Percentiles rank a stretch among this genome's conserved stretches.
phyloP scores from a whole-genome alignment of 30 jellyfish, hydroid and myxozoan genomes.

The Chironex yamaguchii region DNA sequence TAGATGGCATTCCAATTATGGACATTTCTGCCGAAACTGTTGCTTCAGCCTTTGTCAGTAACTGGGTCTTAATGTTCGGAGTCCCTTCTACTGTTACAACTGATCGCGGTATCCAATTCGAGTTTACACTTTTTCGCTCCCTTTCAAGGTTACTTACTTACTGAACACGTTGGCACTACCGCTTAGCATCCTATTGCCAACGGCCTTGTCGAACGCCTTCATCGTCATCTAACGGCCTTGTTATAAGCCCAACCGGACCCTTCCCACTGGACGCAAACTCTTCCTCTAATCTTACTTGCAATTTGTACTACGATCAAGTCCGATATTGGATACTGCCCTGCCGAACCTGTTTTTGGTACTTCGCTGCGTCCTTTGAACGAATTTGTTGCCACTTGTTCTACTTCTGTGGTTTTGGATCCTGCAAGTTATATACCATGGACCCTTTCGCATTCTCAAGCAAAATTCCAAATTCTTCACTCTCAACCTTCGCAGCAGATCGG shows the following conservation, averaged over 20 bases:
- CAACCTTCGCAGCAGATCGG: too few relatives aligned
- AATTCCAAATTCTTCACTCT: too few relatives aligned
- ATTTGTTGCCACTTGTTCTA: not conserved
- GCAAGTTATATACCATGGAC: not conserved
- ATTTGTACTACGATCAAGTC: slow-evolving; percentile 41
- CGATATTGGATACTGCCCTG: slow-evolving; percentile 5
- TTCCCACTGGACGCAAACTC: slow-evolving; percentile 25
- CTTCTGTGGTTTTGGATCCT: not conserved
- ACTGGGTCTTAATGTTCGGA: slow-evolving; percentile 38
- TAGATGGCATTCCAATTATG: slow-evolving; percentile 30
- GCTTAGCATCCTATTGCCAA: slow-evolving; percentile 70
- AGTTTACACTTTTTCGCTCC: slow-evolving; percentile 4
- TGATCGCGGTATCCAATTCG: slow-evolving; percentile 65
- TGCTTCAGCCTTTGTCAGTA: slow-evolving; percentile 41
- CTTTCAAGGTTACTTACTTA: not conserved
- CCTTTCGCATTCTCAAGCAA: too few relatives aligned
- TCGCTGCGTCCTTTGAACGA: not conserved
- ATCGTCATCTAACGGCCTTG: slow-evolving; percentile 29
- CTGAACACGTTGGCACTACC: slow-evolving; percentile 30
- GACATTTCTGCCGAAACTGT: slow-evolving; percentile 53
- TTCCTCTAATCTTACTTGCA: slow-evolving; percentile 55
- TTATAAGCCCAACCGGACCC: slow-evolving; percentile 26
- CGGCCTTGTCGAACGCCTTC: slow-evolving; percentile 66
- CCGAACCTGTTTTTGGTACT: not conserved
- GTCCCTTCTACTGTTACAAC: slow-evolving; percentile 54